Percentiles rank a stretch among this genome's conserved stretches.
These are phyloP conservation scores for Acanthornis magna DNA, from an alignment of 2,797 vertebrate species.

Conservation along the genomic window DNA sequence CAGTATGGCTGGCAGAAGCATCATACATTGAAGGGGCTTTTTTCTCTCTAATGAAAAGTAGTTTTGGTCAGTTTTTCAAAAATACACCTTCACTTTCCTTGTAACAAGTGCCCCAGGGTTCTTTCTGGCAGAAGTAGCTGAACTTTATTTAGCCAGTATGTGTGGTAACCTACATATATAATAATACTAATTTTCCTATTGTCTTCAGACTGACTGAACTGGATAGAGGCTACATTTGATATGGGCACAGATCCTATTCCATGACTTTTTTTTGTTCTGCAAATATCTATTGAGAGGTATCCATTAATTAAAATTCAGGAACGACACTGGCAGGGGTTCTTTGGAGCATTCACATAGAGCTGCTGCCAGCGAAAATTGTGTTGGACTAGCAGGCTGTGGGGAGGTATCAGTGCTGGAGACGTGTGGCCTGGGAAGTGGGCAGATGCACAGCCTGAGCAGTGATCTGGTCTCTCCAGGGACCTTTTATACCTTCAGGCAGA, in stretches of 20 bases:
- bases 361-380: neutral
- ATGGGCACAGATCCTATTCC: neutral
- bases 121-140: neutral
- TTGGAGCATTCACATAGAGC: neutral
- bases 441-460: neutral
- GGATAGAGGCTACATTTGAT: neutral
- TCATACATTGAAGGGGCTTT: neutral
- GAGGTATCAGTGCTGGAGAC: neutral
- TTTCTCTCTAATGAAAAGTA: neutral
- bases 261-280: neutral
- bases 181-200: neutral
- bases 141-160: neutral
- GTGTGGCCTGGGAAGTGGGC: constrained; percentile 8
- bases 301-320: constrained; percentile 33
- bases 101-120: neutral
- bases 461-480: constrained; percentile 23
- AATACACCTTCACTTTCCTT: neutral
- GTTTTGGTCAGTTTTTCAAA: neutral
- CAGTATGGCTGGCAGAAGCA: neutral
- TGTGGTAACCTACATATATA: neutral
- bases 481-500: constrained; percentile 4
- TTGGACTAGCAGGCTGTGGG: neutral
- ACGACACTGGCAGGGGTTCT: neutral
- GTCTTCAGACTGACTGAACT: neutral
- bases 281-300: neutral